These are phyloP conservation scores for Gobionotothen gibberifrons DNA, from an alignment of 2,797 vertebrate species.

Conservation along the genomic window DNA sequence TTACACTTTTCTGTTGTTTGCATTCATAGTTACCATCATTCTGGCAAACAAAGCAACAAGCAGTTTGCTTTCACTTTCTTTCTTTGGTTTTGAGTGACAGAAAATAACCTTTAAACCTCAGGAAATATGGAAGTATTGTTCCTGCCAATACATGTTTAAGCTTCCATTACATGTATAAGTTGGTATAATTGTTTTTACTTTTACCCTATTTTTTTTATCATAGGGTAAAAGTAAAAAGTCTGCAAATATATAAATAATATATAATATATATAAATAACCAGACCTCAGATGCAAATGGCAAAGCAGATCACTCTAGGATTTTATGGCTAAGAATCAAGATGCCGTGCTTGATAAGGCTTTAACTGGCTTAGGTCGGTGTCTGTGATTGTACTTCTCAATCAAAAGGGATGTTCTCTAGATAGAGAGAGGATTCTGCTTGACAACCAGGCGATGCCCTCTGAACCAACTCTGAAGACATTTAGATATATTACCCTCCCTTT, in stretches of 20 bases:
- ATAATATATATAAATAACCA: too few species aligned
- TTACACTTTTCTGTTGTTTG: background rate
- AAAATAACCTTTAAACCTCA: background rate
- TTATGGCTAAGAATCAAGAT: conserved; percentile 77
- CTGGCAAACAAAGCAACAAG: conserved; percentile 3
- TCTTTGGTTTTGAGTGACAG: background rate
- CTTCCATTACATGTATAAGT: background rate
- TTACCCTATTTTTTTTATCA: background rate
- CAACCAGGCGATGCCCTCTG: conserved; percentile 15
- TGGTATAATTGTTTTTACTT: too few species aligned
- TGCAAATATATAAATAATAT: too few species aligned
- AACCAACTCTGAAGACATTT: conserved; percentile 1
- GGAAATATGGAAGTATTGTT: background rate
- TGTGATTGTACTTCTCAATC: conserved; percentile 66
- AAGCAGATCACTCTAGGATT: conserved; percentile 65
- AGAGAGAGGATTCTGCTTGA: conserved; percentile 64
- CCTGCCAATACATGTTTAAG: background rate
- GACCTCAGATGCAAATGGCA: conserved; percentile 46
- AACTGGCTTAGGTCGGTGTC: conserved; percentile 75
- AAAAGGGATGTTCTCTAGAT: conserved; percentile 76
- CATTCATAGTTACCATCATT: background rate
- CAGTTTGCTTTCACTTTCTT: background rate
- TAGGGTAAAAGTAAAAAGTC: conserved; percentile 43
- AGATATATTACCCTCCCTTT: background rate
- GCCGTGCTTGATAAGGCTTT: conserved; percentile 83